Percentiles rank a stretch among this genome's conserved stretches.
phyloP scores from a whole-genome alignment of 2,888 invertebrate species.

The Caenorhabditis sp. region DNA sequence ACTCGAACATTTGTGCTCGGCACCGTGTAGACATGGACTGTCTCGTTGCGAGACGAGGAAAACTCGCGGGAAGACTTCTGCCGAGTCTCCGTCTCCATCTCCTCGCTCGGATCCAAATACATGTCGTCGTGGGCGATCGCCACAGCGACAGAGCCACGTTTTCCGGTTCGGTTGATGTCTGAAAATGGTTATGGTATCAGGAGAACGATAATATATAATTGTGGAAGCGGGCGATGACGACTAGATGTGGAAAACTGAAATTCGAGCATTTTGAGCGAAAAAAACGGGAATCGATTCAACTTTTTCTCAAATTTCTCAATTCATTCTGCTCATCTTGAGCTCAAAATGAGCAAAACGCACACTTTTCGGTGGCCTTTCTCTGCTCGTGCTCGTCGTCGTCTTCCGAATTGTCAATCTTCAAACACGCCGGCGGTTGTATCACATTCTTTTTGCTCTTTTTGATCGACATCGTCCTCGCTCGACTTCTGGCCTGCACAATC shows the following conservation, averaged over 20 bases:
- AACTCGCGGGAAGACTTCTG: constrained; percentile 33
- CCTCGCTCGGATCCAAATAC: constrained; percentile 53
- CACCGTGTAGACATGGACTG: constrained; percentile 50
- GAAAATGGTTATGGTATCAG: background rate
- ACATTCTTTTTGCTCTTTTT: constrained; percentile 48
- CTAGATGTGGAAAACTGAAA: too few species aligned
- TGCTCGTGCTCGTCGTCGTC: constrained; percentile 51
- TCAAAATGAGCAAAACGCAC: constrained; percentile 10
- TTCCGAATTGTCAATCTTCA: constrained; percentile 28
- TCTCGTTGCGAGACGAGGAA: constrained; percentile 33
- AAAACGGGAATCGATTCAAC: too few species aligned
- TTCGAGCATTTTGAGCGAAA: too few species aligned
- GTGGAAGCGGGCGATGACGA: too few species aligned
- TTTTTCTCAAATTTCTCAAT: too few species aligned
- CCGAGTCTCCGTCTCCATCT: constrained; percentile 22
- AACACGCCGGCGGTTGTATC: constrained; percentile 42
- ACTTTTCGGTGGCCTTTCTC: constrained; percentile 44
- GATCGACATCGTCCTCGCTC: constrained; percentile 53
- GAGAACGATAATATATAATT: background rate
- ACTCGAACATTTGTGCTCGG: too few species aligned
- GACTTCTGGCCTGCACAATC: constrained; percentile 36
- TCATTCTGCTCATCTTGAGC: too few species aligned
- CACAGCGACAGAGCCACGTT: constrained; percentile 50
- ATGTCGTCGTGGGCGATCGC: constrained; percentile 39
- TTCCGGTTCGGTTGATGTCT: constrained; percentile 50